Evolutionary conservation across 2,113 vertebrate species (phyloP).

Genomic region (Bambusicola thoracicus): DNA sequence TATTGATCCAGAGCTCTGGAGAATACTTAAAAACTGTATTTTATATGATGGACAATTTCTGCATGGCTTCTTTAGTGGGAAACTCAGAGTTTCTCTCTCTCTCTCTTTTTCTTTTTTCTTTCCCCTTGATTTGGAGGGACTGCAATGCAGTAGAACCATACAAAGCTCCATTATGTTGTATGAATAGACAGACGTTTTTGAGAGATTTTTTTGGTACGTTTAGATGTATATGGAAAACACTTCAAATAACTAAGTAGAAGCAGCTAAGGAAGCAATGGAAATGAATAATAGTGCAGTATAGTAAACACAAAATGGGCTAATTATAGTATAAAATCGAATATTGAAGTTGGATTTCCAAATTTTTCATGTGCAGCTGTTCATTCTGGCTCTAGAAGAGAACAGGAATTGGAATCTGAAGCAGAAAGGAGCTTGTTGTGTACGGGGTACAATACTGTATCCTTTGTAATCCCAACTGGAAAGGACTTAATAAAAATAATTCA

Average conservation of each 20-base stretch:
- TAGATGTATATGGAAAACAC: constrained; percentile 56
- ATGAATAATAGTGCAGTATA: constrained; percentile 42
- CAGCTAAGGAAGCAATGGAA: constrained; percentile 63
- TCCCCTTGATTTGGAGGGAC: constrained; percentile 14
- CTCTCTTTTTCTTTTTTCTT: background rate
- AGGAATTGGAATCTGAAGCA: constrained; percentile 53
- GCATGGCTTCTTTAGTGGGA: background rate
- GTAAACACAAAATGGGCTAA: constrained; percentile 66
- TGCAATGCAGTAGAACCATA: constrained; percentile 63
- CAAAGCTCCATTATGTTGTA: constrained; percentile 19
- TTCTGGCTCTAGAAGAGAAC: constrained; percentile 60
- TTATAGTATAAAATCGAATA: constrained; percentile 62
- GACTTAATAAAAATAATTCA: constrained; percentile 16
- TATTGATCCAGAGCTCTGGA: background rate
- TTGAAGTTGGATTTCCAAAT: constrained; percentile 67
- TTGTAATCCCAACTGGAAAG: constrained; percentile 57
- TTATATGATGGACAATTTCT: constrained; percentile 15
- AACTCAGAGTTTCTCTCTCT: background rate
- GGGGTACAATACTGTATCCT: constrained; percentile 40
- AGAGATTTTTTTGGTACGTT: constrained; percentile 53
- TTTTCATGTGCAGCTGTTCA: constrained; percentile 63
- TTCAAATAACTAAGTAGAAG: constrained; percentile 63
- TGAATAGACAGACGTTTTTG: constrained; percentile 53
- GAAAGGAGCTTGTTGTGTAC: constrained; percentile 11
- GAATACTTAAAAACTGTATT: background rate